Evolutionary conservation across 37 sponge, comb jelly and placozoan genomes (phyloP).

Genomic region (Geodia barretti): DNA sequence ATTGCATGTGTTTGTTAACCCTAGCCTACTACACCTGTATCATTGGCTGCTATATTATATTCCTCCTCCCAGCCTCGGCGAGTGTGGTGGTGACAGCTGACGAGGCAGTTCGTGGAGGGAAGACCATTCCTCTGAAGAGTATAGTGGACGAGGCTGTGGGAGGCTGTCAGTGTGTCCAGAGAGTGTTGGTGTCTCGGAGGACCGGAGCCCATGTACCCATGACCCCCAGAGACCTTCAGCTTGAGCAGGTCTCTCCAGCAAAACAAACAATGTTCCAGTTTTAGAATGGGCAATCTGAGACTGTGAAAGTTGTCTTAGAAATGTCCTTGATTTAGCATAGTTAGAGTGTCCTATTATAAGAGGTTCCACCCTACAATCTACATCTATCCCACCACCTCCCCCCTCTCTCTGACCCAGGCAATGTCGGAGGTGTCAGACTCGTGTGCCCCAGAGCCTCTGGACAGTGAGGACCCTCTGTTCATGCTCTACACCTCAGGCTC

Average conservation of each 20-base stretch:
- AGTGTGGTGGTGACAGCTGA: constrained; percentile 88
- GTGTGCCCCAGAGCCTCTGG: constrained; percentile 86
- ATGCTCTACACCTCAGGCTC: constrained; percentile 98
- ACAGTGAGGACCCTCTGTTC: constrained; percentile 95
- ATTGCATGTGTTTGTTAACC: not conserved
- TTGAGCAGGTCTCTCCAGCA: constrained; percentile 90
- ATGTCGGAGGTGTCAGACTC: constrained; percentile 66
- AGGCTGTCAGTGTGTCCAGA: constrained; percentile 67
- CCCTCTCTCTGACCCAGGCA: constrained; percentile 46
- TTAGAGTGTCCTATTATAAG: not conserved
- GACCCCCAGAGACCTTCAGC: constrained; percentile 63
- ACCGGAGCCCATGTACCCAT: constrained; percentile 77
- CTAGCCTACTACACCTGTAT: too few species aligned
- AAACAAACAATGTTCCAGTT: too few species aligned
- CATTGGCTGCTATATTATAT: not conserved
- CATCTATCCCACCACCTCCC: not conserved
- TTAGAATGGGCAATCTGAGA: too few species aligned
- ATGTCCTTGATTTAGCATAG: too few species aligned
- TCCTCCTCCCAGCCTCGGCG: constrained; percentile 54
- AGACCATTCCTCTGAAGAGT: constrained; percentile 84
- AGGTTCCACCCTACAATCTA: not conserved
- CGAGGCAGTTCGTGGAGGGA: constrained; percentile 88
- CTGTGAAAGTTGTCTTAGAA: too few species aligned
- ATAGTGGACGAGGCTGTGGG: constrained; percentile 89
- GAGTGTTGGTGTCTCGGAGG: constrained; percentile 81